Base-by-base conservation (phyloP, 2,888 invertebrate genomes). In the Andrena minutula region DNA sequence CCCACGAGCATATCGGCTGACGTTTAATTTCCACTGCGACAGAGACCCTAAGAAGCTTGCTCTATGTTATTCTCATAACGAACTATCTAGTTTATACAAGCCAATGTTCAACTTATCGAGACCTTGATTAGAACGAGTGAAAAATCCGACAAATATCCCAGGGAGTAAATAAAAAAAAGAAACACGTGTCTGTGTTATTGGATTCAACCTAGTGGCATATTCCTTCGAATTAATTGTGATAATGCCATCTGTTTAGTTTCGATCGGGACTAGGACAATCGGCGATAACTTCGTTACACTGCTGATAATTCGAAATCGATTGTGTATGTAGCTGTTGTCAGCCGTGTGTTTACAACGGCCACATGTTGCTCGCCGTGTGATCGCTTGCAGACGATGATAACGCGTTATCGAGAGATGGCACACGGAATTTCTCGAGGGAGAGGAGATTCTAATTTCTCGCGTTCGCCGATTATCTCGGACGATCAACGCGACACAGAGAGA, bases 371-470 rank as follows among this genome's bases (percentile, higher is more conserved):
- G 77, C 78, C 72, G 82, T 79, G 80, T 82, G 83, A 85, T 76
- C 68, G 70, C 75, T 35, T 61, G 23, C 61, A 47, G 70, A 41
- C 68, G 41, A 35, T 61, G 90, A 89, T 89, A 90, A 81, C 69
- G 58, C 12, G 56, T 81, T 88, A 90, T 89, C 89, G 77, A 16
- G 63, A 30, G 47, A 75, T 77, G 75, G 64, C 65, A 61, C 41
- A 70, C 26, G 28, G 70, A 35, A 58, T 64, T 51, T 70, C 51
- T 79, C 26, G 32, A 32, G 41, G n/a, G 26, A n/a, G 53, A 30
- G 12, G 53, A 51, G 56, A 23, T 23, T 35, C 20, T 6, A 30
- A 3, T 26, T 20, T 32, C 16, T 4, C 41, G 20, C 4, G 4
- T 32, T 8, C n/a, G n/a, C 2, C 1, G n/a, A 30, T 49, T 32